Evolutionary conservation across 2,888 invertebrate genomes (phyloP), one percentile per base, ranked within the genome.

Genomic region (Vanessa cardui): DNA sequence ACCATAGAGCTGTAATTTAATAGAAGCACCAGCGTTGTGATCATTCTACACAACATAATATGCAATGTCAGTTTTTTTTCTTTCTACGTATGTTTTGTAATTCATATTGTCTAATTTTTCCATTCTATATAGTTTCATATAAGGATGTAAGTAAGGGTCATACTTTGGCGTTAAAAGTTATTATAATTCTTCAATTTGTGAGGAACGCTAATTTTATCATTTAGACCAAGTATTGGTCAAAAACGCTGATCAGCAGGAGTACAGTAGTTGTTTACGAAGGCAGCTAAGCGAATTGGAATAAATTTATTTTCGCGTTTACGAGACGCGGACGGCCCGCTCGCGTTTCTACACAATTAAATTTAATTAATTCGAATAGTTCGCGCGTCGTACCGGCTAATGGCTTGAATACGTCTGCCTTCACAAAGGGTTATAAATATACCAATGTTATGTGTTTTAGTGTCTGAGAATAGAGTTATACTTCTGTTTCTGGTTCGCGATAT

Each of bases 361-460:
- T 87, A 91, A 91, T 91, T 90, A 90, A 90, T 90, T 88, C 83
- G 87, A 89, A 91, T 90, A 91, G 90, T 90, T 91, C 79, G 87
- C 89, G 83, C 88, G 84, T 85, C 84, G 84, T 80, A 80, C 76
- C 76, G 83, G 84, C 84, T 90, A 90, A 90, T 90, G 90, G 89
- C 80, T 82, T 78, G 83, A 81, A 84, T 84, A 84, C 85, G 85
- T 85, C 83, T 87, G 83, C 83, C 80, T 79, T 81, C 81, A 81
- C 84, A 83, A 84, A 86, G 81, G 82, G 81, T 77, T 84, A 85
- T 88, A 86, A 88, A 87, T 86, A 84, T 75, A 78, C 72, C 74
- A 70, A 73, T 73, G 74, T 72, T 74, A 45, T 54, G 56, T 56
- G 63, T 67, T 70, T 70, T 64, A 72, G 62, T 68, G 62, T 68